These are phyloP conservation scores for Toxonevra muliebris DNA, from an alignment of 2,888 invertebrate genomes.

Conservation along the genomic window DNA sequence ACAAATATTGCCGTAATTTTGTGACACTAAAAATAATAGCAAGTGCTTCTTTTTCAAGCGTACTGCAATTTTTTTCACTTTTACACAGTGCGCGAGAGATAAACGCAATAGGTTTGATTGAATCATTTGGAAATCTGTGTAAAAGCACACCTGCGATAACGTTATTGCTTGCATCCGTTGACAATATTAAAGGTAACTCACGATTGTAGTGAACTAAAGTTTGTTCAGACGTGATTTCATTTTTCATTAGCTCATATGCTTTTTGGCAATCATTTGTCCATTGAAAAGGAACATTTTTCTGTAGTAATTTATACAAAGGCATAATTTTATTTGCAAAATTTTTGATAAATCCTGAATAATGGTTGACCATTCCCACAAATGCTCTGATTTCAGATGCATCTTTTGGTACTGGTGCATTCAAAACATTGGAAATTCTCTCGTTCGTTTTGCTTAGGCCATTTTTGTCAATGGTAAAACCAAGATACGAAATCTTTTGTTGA, in stretches of 20 bases:
- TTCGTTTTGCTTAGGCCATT: slow-evolving; percentile 28
- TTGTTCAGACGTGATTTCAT: slow-evolving; percentile 35
- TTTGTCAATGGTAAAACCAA: slow-evolving; percentile 45
- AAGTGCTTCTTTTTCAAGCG: slow-evolving; percentile 32
- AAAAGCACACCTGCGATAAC: slow-evolving; percentile 33
- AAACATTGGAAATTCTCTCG: slow-evolving; percentile 46
- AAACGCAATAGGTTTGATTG: slow-evolving; percentile 33
- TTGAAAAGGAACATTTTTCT: slow-evolving; percentile 36
- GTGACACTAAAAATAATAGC: slow-evolving; percentile 29
- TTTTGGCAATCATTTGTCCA: slow-evolving; percentile 46
- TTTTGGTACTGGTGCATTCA: slow-evolving; percentile 2
- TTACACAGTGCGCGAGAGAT: slow-evolving; percentile 31
- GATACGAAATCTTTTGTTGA: slow-evolving; percentile 39
- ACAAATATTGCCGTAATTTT: slow-evolving; percentile 33
- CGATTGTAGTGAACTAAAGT: slow-evolving; percentile 39
- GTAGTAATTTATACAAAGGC: slow-evolving; percentile 3
- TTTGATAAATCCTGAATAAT: slow-evolving; percentile 21
- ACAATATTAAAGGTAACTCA: slow-evolving; percentile 32
- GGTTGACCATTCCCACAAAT: slow-evolving; percentile 4
- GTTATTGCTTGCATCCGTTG: slow-evolving; percentile 41
- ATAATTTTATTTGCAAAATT: slow-evolving; percentile 27
- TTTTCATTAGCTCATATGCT: slow-evolving; percentile 48
- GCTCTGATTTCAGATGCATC: background rate
- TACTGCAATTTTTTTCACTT: slow-evolving; percentile 33
- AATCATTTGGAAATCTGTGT: slow-evolving; percentile 22